These are phyloP conservation scores for Caenorhabditis wallacei DNA, from an alignment of 2,888 invertebrate genomes.

Conservation along the genomic window DNA sequence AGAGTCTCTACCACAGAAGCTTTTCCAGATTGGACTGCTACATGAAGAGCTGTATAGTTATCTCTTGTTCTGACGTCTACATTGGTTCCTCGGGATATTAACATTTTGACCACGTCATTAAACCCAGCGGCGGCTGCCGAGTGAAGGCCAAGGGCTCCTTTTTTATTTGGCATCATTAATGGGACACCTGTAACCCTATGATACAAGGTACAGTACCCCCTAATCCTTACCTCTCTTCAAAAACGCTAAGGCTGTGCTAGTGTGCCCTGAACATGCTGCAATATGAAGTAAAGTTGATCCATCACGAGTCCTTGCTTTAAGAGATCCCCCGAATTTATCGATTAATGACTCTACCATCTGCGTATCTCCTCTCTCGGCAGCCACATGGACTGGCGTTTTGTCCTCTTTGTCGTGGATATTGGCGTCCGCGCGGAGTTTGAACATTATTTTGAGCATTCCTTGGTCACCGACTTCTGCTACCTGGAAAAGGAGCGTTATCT, in stretches of 20 bases:
- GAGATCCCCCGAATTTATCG: slow-evolving; percentile 96
- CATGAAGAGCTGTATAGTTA: slow-evolving; percentile 97
- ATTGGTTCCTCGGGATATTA: slow-evolving; percentile 96
- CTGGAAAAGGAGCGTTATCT: slow-evolving; percentile 11
- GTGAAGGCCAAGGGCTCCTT: slow-evolving; percentile 97
- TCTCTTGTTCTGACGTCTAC: slow-evolving; percentile 97
- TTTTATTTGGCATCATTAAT: slow-evolving; percentile 99
- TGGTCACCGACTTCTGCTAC: slow-evolving; percentile 95
- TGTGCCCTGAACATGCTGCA: slow-evolving; percentile 96
- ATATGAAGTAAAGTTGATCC: slow-evolving; percentile 99
- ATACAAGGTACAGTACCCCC: not conserved
- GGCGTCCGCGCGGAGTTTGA: slow-evolving; percentile 94
- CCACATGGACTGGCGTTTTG: slow-evolving; percentile 96
- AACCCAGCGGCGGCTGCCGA: slow-evolving; percentile 98
- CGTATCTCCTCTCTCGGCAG: slow-evolving; percentile 97
- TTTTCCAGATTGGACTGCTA: slow-evolving; percentile 89
- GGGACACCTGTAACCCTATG: slow-evolving; percentile 89
- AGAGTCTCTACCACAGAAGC: slow-evolving; percentile 85
- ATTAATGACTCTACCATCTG: slow-evolving; percentile 95
- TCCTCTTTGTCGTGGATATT: slow-evolving; percentile 95
- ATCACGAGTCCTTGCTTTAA: slow-evolving; percentile 86
- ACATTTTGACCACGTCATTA: slow-evolving; percentile 88
- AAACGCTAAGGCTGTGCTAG: slow-evolving; percentile 97
- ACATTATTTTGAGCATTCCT: slow-evolving; percentile 94
- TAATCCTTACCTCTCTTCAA: slow-evolving; percentile 89